Evolutionary conservation across 2,113 vertebrate species (phyloP).

Genomic region (Hypomesus transpacificus): DNA sequence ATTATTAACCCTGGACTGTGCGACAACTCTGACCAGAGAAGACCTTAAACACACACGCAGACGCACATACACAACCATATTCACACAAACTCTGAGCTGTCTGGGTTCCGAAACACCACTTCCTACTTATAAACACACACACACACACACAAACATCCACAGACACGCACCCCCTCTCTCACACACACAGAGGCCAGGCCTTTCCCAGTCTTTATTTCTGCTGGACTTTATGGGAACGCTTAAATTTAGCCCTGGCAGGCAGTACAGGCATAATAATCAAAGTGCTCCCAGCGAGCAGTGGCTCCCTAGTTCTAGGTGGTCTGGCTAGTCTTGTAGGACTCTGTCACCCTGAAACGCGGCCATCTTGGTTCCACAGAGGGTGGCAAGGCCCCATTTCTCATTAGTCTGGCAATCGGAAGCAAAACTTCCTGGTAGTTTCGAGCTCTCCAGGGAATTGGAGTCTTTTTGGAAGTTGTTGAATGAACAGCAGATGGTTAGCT

Average conservation of each 20-base stretch:
- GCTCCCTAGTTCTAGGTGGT: constrained; percentile 71
- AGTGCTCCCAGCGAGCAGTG: constrained; percentile 63
- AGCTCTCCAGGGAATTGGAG: no score
- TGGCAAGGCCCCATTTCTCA: constrained; percentile 8
- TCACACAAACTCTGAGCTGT: constrained; percentile 13
- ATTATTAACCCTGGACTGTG: constrained; percentile 74
- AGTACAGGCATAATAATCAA: constrained; percentile 73
- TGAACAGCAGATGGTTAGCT: no score
- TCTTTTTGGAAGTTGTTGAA: no score
- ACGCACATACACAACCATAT: constrained; percentile 2
- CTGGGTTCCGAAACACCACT: no score
- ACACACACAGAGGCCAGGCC: constrained; percentile 60
- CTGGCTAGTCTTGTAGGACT: constrained; percentile 53
- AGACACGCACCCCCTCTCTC: constrained; percentile 42
- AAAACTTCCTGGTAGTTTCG: neutral
- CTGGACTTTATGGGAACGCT: constrained; percentile 74
- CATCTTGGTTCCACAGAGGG: constrained; percentile 30
- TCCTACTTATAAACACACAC: constrained; percentile 7
- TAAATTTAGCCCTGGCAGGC: constrained; percentile 76
- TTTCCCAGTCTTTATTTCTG: constrained; percentile 75
- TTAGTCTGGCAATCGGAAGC: neutral
- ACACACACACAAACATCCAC: constrained; percentile 13
- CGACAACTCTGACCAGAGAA: constrained; percentile 70
- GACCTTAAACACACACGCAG: constrained; percentile 68
- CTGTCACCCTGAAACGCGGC: constrained; percentile 47